Conservation (phyloP, 2,797 vertebrate species). For the Pantherophis alleghaniensis region DNA sequence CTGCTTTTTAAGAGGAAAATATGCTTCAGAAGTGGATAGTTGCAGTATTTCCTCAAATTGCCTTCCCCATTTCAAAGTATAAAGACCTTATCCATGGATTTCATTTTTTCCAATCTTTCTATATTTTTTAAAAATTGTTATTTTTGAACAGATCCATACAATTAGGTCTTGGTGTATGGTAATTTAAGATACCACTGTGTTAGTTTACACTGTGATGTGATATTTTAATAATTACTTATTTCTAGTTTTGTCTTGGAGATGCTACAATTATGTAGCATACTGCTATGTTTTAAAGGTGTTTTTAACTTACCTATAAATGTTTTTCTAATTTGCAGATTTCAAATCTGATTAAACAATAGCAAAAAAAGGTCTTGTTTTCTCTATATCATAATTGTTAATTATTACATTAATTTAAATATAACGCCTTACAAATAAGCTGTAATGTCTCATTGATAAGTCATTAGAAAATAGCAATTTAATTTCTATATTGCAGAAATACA, state of each 20-base stretch:
- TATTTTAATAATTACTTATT: slow-evolving; percentile 61
- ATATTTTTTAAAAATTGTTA: slow-evolving; percentile 77
- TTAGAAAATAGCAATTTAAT: neutral
- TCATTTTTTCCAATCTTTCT: slow-evolving; percentile 73
- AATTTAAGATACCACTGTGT: slow-evolving; percentile 61
- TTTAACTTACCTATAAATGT: slow-evolving; percentile 72
- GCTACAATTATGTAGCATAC: slow-evolving; percentile 59
- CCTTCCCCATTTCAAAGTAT: slow-evolving; percentile 62
- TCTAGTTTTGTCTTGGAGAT: slow-evolving; percentile 61
- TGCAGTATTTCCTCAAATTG: slow-evolving; percentile 54
- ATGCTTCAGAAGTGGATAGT: slow-evolving; percentile 47
- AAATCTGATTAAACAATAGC: slow-evolving; percentile 76
- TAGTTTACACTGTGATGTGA: slow-evolving; percentile 65
- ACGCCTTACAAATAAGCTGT: neutral
- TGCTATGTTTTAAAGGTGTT: slow-evolving; percentile 71
- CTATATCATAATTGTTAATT: slow-evolving; percentile 27
- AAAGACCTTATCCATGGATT: slow-evolving; percentile 63
- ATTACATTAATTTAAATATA: neutral
- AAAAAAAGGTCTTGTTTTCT: slow-evolving; percentile 53
- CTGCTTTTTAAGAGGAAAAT: slow-evolving; percentile 31
- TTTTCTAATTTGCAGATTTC: slow-evolving; percentile 76
- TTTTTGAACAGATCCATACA: slow-evolving; percentile 73
- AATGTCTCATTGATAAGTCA: neutral
- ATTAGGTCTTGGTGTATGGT: slow-evolving; percentile 63
- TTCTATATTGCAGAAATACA: neutral